phyloP scores from a whole-genome alignment of 1,140 invertebrate species.

The Kradibia gibbosae region DNA sequence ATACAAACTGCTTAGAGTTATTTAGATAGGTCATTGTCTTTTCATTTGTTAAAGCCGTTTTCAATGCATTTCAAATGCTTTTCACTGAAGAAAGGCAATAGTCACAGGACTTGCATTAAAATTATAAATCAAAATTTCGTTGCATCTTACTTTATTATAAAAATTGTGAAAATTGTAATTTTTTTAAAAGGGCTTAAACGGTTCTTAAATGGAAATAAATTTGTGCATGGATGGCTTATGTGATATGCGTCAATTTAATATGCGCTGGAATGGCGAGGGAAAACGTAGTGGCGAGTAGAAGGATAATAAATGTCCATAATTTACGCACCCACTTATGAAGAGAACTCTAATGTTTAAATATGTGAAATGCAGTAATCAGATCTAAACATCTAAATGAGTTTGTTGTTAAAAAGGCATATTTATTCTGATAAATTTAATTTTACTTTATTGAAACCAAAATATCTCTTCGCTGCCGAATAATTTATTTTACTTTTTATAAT shows the following conservation, averaged over 20 bases:
- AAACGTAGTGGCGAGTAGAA: not conserved
- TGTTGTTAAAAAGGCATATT: too few species aligned
- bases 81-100: not conserved
- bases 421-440: not conserved
- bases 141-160: not conserved
- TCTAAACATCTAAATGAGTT: not conserved
- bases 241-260: too few species aligned
- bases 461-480: not conserved
- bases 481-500: not conserved
- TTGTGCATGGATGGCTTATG: too few species aligned
- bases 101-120: not conserved
- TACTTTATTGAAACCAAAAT: not conserved
- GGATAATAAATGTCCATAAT: not conserved
- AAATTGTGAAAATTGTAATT: too few species aligned
- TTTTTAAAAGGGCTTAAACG: too few species aligned
- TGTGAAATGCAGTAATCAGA: not conserved
- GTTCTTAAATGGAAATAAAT: too few species aligned
- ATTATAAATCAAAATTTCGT: not conserved
- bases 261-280: too few species aligned
- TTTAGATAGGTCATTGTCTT: not conserved
- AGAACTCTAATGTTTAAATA: not conserved
- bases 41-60: not conserved
- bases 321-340: not conserved
- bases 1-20: not conserved
- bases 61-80: not conserved